Evolutionary conservation across 2,113 vertebrate genomes (phyloP).

Genomic region (Prinia subflava): DNA sequence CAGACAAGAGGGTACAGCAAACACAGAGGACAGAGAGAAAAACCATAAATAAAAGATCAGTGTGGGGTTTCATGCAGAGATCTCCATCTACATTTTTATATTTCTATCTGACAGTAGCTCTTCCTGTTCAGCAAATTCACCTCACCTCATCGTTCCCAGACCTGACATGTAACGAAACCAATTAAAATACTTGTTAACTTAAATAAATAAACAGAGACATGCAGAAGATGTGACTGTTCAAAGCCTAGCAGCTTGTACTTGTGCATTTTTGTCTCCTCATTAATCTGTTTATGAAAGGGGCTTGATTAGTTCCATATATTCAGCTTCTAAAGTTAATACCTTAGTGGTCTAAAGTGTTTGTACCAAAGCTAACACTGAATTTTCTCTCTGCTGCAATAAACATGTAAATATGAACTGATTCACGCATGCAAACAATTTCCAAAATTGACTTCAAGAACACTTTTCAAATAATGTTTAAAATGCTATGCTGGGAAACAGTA

Average conservation of each 20-base stretch:
- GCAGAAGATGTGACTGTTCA: not conserved
- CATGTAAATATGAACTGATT: slow-evolving; percentile 20
- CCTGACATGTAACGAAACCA: not conserved
- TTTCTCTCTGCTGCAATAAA: slow-evolving; percentile 27
- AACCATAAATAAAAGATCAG: not conserved
- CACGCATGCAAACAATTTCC: slow-evolving; percentile 1
- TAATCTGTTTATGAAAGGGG: slow-evolving; percentile 46
- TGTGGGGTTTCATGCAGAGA: not conserved
- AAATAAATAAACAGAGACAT: slow-evolving; percentile 27
- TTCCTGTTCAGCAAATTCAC: not conserved
- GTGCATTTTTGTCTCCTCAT: slow-evolving; percentile 31
- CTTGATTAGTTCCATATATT: slow-evolving; percentile 44
- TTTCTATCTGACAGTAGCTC: not conserved
- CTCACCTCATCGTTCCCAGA: not conserved
- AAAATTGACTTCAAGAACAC: not conserved
- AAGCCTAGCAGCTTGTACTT: not conserved
- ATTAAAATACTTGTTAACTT: slow-evolving; percentile 34
- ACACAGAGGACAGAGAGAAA: not conserved
- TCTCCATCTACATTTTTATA: not conserved
- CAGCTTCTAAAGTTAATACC: slow-evolving; percentile 33
- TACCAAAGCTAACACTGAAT: not conserved
- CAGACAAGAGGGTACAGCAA: not conserved
- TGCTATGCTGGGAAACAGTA: not conserved
- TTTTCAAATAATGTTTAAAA: not conserved
- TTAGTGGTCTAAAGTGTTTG: not conserved